These are phyloP conservation scores for Lutjanus erythropterus DNA, from an alignment of 2,113 vertebrate genomes.

Conservation along the genomic window DNA sequence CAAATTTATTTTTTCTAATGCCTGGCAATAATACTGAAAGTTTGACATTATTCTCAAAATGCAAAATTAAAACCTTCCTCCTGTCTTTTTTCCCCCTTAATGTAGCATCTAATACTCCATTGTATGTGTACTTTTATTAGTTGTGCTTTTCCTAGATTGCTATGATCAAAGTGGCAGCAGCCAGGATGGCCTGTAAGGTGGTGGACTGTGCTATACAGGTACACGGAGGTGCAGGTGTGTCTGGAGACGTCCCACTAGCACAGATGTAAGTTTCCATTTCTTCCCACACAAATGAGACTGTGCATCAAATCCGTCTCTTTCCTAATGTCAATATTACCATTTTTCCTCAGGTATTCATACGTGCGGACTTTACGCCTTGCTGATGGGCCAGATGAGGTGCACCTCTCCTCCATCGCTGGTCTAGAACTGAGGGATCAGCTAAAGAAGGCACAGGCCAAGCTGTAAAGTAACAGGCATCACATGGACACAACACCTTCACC, in stretches of 20 bases:
- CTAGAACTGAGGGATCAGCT: conserved; percentile 91
- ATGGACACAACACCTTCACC: background rate
- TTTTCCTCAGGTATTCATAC: conserved; percentile 85
- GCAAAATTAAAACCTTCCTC: no score
- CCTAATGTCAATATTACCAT: background rate
- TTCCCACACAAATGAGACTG: fast-evolving
- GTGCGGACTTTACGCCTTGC: conserved; percentile 88
- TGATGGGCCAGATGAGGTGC: conserved; percentile 95
- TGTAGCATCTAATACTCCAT: no score
- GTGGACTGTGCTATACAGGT: conserved; percentile 93
- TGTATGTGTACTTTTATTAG: no score
- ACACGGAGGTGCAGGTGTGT: conserved; percentile 91
- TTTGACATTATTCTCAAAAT: no score
- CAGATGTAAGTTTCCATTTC: conserved; percentile 86
- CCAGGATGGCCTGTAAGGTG: conserved; percentile 89
- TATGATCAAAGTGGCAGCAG: conserved; percentile 94
- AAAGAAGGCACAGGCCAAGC: conserved; percentile 79
- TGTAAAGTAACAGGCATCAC: conserved; percentile 70
- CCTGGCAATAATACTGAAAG: no score
- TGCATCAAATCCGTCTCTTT: background rate
- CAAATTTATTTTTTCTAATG: no score
- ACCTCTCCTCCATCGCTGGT: conserved; percentile 89
- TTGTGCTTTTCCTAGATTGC: conserved; percentile 86
- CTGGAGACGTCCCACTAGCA: conserved; percentile 92
- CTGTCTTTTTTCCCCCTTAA: no score